Evolutionary conservation across 2,113 vertebrate genomes (phyloP).

Genomic region (Pontoporia blainvillei): DNA sequence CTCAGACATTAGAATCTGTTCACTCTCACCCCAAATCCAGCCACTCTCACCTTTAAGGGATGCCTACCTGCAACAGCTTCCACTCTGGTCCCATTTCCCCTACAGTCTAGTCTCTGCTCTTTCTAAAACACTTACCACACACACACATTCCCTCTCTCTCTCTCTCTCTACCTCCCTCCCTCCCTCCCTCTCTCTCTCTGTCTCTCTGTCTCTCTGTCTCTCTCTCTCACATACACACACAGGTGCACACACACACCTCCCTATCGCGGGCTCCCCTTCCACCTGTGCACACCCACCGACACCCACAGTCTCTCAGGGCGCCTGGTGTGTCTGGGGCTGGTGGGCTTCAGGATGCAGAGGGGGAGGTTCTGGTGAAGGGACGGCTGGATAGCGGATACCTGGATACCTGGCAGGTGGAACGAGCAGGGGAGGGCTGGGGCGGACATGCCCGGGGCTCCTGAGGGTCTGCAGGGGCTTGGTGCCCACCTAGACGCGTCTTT

Average conservation of each 20-base stretch:
- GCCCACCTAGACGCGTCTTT: neutral
- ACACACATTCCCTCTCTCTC: no score
- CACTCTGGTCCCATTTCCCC: no score
- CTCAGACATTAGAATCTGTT: neutral
- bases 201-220: no score
- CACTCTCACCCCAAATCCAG: neutral
- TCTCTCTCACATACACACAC: no score
- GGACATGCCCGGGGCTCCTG: neutral
- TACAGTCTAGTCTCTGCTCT: neutral
- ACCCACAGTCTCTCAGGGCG: fast-evolving
- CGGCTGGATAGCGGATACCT: fast-evolving
- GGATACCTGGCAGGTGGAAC: fast-evolving
- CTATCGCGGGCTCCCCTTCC: neutral
- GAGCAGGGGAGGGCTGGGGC: neutral
- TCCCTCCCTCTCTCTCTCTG: no score
- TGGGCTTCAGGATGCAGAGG: neutral
- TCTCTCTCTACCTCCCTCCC: no score
- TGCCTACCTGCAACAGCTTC: neutral
- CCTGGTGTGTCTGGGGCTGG: fast-evolving
- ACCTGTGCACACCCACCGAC: neutral
- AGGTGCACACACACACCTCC: fast-evolving
- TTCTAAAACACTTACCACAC: neutral
- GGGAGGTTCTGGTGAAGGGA: neutral
- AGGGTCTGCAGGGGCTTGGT: fast-evolving
- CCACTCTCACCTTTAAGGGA: neutral